Evolutionary conservation across 1,140 invertebrate species (phyloP), one percentile per base, ranked within the genome.

Genomic region (Drosophila jambulina): DNA sequence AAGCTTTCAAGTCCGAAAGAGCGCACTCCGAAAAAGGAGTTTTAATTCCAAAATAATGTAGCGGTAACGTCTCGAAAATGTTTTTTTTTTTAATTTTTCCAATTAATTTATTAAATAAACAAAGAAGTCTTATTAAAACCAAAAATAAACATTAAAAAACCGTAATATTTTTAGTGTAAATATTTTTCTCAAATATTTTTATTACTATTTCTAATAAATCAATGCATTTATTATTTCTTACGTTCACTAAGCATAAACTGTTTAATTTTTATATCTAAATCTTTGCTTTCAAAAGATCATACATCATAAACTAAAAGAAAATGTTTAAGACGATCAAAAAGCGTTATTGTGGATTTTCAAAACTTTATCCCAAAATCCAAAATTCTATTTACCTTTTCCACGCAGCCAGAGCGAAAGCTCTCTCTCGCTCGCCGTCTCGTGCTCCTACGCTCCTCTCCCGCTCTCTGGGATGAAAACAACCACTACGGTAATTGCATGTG

Each of bases 401-500:
- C 21, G 51, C 51, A 23, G 19, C 4, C 32, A 8, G 13, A 54
- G 15, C 32, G 29, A 54, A 54, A 54, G 51, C 51, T 54, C 32
- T 36, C 29, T 53, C 51, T 25, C 12, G 3, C 27, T 19, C 4
- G 9, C 48, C 13, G 9, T 13, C 49, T 21, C n/a, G 13, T 0
- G 29, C 19, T 34, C 51, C 13, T 10, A 34, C 51, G 19, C 29
- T 53, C 19, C 29, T 53, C 49, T 53, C 49, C 29, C 12, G 27
- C 49, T 34, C 49, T 53, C 19, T 19, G 49, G 2, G 34, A 34
- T 21, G 7, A 53, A 34, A 53, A 53, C 29, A 53, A 53, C 49
- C 49, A 53, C 49, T 53, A 53, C 49, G 13, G 49, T 53, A 53
- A 53, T 34, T 53, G 49, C 49, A 53, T 53, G 49, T 53, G 49